Percentiles rank a stretch among this genome's conserved stretches.
These are phyloP conservation scores for Hemaris fuciformis DNA, from an alignment of 2,888 invertebrate genomes.

Conservation along the genomic window DNA sequence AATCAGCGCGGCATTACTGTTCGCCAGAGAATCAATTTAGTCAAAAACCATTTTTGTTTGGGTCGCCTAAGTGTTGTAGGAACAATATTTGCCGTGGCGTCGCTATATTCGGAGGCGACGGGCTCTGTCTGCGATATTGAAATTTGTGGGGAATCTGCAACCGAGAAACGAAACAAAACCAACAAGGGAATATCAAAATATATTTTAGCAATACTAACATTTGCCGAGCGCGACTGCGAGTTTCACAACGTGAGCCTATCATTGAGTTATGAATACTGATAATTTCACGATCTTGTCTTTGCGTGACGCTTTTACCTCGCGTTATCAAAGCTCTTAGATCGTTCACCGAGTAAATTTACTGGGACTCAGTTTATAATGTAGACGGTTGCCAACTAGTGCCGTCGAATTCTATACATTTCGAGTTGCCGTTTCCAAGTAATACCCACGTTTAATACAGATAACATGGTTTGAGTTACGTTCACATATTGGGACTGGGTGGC, in stretches of 20 bases:
- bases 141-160: conserved; percentile 41
- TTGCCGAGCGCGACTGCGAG: neutral
- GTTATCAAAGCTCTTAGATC: conserved; percentile 49
- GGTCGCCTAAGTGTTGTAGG: conserved; percentile 49
- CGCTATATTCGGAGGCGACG: conserved; percentile 53
- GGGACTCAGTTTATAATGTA: conserved; percentile 39
- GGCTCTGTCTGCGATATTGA: conserved; percentile 58
- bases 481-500: neutral
- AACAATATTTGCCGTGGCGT: conserved; percentile 62
- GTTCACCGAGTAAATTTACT: conserved; percentile 47
- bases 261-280: conserved; percentile 53
- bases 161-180: conserved; percentile 34
- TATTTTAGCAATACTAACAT: conserved; percentile 8
- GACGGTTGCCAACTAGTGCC: conserved; percentile 25
- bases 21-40: conserved; percentile 53
- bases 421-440: neutral
- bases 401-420: conserved; percentile 15
- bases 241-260: conserved; percentile 28
- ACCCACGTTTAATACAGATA: conserved; percentile 2
- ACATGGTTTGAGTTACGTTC: neutral
- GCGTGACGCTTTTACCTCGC: conserved; percentile 51
- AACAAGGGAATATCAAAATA: conserved; percentile 28
- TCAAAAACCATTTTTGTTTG: conserved; percentile 53
- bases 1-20: conserved; percentile 32
- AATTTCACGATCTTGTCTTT: conserved; percentile 46